Evolutionary conservation across 2,888 invertebrate genomes (phyloP).

Genomic region (Dryomyza anilis): DNA sequence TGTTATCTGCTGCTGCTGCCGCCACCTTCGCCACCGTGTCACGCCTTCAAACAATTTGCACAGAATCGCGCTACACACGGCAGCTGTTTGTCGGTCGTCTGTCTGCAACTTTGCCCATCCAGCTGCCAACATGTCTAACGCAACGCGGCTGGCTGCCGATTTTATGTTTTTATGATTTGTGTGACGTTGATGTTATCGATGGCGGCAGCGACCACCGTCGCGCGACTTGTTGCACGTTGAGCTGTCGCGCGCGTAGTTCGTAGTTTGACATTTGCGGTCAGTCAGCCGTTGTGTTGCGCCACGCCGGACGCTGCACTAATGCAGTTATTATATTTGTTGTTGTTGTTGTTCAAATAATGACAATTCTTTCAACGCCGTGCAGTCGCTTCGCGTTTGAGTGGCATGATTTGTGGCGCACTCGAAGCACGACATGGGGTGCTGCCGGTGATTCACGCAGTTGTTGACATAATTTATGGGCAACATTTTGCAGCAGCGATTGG

Average conservation of each 20-base stretch:
- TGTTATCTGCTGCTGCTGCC: neutral
- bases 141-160: too few species aligned
- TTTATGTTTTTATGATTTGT: conserved; percentile 2
- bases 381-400: too few species aligned
- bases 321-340: neutral
- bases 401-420: too few species aligned
- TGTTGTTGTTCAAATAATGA: too few species aligned
- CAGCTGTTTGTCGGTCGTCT: neutral
- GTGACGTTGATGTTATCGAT: neutral
- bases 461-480: too few species aligned
- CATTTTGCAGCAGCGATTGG: too few species aligned
- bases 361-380: too few species aligned
- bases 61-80: neutral
- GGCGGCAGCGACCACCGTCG: neutral
- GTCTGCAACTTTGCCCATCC: neutral
- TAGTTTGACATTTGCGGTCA: neutral
- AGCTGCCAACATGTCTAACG: too few species aligned
- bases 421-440: too few species aligned
- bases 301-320: too few species aligned
- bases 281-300: neutral
- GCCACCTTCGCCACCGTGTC: neutral
- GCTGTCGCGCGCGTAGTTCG: too few species aligned
- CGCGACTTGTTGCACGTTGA: neutral
- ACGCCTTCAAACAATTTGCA: neutral
- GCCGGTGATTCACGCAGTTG: too few species aligned